phyloP scores from a whole-genome alignment of 2,113 vertebrate species.

The Solea senegalensis region DNA sequence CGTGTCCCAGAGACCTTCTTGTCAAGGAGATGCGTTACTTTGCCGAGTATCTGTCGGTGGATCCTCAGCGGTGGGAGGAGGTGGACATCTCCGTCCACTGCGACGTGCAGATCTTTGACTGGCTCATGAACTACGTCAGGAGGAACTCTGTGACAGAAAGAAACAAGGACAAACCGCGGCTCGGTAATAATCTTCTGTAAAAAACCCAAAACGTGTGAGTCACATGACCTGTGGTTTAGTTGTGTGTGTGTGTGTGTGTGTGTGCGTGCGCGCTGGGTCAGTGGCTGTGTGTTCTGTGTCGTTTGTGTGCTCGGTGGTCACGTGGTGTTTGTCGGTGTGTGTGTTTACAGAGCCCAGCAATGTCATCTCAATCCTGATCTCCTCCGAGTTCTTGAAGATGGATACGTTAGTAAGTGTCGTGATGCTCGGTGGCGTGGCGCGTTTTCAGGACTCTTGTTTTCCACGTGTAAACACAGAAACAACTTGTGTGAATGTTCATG shows the following conservation, averaged over 20 bases:
- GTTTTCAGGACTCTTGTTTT: slow-evolving; percentile 49
- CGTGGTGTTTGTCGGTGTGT: slow-evolving; percentile 73
- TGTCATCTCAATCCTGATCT: slow-evolving; percentile 99
- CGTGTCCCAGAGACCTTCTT: slow-evolving; percentile 93
- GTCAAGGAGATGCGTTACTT: slow-evolving; percentile 98
- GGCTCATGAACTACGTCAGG: slow-evolving; percentile 97
- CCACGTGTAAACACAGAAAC: background rate
- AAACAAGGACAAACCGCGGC: slow-evolving; percentile 84
- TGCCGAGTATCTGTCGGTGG: slow-evolving; percentile 93
- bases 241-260: too few species aligned
- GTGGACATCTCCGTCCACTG: slow-evolving; percentile 99
- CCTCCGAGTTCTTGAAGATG: slow-evolving; percentile 99
- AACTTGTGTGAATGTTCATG: too few species aligned
- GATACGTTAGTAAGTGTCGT: slow-evolving; percentile 95
- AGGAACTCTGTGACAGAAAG: slow-evolving; percentile 85
- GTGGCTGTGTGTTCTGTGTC: slow-evolving; percentile 59
- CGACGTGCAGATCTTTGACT: slow-evolving; percentile 97
- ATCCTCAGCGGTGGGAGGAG: slow-evolving; percentile 96
- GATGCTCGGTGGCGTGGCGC: slow-evolving; percentile 35
- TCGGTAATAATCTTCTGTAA: slow-evolving; percentile 82
- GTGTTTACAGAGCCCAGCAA: slow-evolving; percentile 94
- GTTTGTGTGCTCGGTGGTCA: slow-evolving; percentile 69
- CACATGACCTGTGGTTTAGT: too few species aligned
- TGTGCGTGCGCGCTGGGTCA: slow-evolving; percentile 11
- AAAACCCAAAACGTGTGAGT: slow-evolving; percentile 9